Conservation (phyloP, 2,888 invertebrate genomes). For the Aphidius colemani region DNA sequence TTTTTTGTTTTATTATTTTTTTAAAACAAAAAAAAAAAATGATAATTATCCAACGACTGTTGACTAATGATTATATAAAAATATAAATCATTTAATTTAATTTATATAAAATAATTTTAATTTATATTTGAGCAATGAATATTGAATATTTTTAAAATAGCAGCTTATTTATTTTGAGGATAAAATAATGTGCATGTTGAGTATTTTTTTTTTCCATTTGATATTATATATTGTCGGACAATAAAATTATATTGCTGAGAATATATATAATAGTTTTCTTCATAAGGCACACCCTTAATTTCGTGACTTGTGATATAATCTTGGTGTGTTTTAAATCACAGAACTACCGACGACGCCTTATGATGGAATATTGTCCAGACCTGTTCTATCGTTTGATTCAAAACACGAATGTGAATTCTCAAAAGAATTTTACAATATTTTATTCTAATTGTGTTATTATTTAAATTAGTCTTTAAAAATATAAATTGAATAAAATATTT, state of each 20-base stretch:
- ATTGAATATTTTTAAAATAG: no score
- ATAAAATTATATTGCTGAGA: constrained; percentile 42
- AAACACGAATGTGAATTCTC: no score
- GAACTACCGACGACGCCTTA: neutral
- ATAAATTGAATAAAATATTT: no score
- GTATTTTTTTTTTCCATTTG: no score
- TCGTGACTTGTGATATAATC: constrained; percentile 35
- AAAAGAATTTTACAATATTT: no score
- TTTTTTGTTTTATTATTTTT: neutral
- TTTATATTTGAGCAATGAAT: no score
- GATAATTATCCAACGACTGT: neutral
- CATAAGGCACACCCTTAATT: constrained; percentile 41
- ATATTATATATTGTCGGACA: constrained; percentile 28
- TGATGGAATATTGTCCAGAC: no score
- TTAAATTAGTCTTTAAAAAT: constrained; percentile 38
- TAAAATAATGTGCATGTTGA: constrained; percentile 22
- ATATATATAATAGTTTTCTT: constrained; percentile 4
- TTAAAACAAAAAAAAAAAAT: neutral
- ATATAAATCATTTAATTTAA: no score
- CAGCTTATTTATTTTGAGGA: neutral
- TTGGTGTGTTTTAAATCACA: constrained; percentile 8
- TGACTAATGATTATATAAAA: no score
- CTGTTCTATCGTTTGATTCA: no score
- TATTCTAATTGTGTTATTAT: constrained; percentile 31
- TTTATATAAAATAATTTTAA: no score